phyloP scores from a whole-genome alignment of 2,797 vertebrate genomes.

The Pseudotriccus pelzelni region DNA sequence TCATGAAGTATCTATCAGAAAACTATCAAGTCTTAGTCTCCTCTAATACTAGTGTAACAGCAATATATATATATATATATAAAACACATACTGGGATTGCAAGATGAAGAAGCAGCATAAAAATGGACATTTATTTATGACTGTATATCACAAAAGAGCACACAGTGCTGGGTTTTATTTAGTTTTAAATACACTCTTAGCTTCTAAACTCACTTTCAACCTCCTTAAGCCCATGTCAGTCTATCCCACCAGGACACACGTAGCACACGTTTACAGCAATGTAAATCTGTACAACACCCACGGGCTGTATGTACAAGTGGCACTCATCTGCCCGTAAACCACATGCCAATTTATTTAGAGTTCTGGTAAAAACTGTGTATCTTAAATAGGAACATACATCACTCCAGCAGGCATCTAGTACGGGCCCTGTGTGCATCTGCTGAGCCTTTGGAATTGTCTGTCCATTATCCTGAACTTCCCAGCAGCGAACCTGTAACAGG shows the following conservation, averaged over 20 bases:
- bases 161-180: background rate
- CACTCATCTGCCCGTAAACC: background rate
- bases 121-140: fast-evolving
- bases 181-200: background rate
- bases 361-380: background rate
- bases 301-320: fast-evolving
- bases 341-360: background rate
- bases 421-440: constrained; percentile 97
- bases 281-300: background rate
- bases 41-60: background rate
- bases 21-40: background rate
- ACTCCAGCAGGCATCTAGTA: constrained; percentile 95
- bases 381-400: constrained; percentile 81
- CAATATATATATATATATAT: too few relatives aligned
- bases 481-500: constrained; percentile 90
- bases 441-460: constrained; percentile 98
- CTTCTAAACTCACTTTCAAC: background rate
- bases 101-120: background rate
- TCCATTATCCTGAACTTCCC: constrained; percentile 98
- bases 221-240: background rate
- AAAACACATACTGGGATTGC: background rate
- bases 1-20: background rate
- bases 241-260: background rate
- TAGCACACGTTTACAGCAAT: background rate
- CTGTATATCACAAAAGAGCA: background rate